A percentile compares a stretch with the other conserved stretches of the same genome.
Evolutionary conservation across 2,113 vertebrate genomes (phyloP).

Genomic region (Holacanthus passer): DNA sequence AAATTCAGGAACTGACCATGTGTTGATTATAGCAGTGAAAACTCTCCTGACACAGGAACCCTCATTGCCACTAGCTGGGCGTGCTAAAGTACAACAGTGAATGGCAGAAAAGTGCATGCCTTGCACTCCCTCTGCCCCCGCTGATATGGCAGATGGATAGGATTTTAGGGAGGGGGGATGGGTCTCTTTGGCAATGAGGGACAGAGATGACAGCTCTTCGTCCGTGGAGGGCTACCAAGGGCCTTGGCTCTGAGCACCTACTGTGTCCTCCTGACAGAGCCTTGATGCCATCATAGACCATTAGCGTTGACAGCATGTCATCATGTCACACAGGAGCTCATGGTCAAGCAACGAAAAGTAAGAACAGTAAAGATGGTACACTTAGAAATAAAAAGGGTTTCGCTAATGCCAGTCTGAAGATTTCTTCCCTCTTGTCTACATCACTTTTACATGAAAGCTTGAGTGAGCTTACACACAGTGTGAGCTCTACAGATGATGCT

Average conservation of each 20-base stretch:
- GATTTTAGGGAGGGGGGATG: conserved; percentile 64
- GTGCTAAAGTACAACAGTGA: conserved; percentile 53
- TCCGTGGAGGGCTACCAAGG: conserved; percentile 64
- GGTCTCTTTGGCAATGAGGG: conserved; percentile 68
- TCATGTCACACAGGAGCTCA: conserved; percentile 60
- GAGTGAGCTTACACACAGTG: background rate
- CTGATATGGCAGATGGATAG: conserved; percentile 78
- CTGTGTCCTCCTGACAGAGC: conserved; percentile 74
- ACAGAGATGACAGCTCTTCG: conserved; percentile 74
- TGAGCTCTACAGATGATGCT: background rate
- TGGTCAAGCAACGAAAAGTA: conserved; percentile 55
- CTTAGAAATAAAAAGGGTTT: conserved; percentile 42
- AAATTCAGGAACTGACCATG: conserved; percentile 24
- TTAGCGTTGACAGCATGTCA: conserved; percentile 75
- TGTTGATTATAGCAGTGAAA: conserved; percentile 39
- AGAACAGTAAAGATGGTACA: conserved; percentile 43
- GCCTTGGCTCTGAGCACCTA: conserved; percentile 72
- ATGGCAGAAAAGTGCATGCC: conserved; percentile 73
- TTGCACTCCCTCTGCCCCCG: conserved; percentile 65
- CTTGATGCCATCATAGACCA: conserved; percentile 76
- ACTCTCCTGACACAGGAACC: conserved; percentile 39
- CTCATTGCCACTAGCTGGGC: conserved; percentile 40
- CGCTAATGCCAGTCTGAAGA: conserved; percentile 23
- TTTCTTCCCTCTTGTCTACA: background rate
- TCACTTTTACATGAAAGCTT: conserved; percentile 17